Percentiles rank a stretch among this genome's conserved stretches.
Conservation (phyloP, 64 coral and sea anemone genomes). For the Montipora capricornis region DNA sequence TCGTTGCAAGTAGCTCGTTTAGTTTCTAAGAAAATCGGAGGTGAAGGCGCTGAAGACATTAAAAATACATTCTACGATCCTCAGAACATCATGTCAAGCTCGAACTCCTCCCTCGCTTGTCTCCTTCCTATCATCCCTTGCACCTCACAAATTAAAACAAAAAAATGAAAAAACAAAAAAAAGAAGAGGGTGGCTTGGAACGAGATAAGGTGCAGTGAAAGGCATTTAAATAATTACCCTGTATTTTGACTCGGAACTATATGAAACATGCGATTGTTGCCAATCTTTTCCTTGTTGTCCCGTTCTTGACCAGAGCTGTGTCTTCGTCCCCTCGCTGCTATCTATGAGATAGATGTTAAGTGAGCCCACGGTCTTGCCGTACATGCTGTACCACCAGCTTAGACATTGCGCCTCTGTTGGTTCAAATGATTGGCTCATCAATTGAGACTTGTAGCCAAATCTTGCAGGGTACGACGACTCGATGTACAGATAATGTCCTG, state of each 20-base stretch:
- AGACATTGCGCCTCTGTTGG: conserved; percentile 38
- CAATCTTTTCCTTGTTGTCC: conserved; percentile 60
- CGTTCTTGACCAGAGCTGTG: conserved; percentile 47
- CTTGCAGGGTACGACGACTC: conserved; percentile 69
- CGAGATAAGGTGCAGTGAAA: neutral
- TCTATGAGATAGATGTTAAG: conserved; percentile 58
- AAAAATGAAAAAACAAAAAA: too few relatives aligned
- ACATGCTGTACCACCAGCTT: conserved; percentile 69
- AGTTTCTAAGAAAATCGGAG: too few relatives aligned
- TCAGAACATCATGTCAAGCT: too few relatives aligned
- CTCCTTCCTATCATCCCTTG: neutral
- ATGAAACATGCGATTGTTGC: conserved; percentile 35
- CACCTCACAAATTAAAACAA: too few relatives aligned
- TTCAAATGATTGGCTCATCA: conserved; percentile 48
- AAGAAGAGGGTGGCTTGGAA: neutral
- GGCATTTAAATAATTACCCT: conserved; percentile 9
- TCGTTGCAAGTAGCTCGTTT: too few relatives aligned
- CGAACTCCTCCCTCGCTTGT: too few relatives aligned
- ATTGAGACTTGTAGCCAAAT: conserved; percentile 51
- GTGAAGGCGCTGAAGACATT: too few relatives aligned
- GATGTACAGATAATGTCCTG: conserved; percentile 65
- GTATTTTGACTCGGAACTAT: conserved; percentile 53
- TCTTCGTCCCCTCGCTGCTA: conserved; percentile 32
- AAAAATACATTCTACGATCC: too few relatives aligned
- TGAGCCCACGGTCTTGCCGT: conserved; percentile 62